phyloP scores from a whole-genome alignment of 2,888 invertebrate genomes.

The Trissolcus japonicus region DNA sequence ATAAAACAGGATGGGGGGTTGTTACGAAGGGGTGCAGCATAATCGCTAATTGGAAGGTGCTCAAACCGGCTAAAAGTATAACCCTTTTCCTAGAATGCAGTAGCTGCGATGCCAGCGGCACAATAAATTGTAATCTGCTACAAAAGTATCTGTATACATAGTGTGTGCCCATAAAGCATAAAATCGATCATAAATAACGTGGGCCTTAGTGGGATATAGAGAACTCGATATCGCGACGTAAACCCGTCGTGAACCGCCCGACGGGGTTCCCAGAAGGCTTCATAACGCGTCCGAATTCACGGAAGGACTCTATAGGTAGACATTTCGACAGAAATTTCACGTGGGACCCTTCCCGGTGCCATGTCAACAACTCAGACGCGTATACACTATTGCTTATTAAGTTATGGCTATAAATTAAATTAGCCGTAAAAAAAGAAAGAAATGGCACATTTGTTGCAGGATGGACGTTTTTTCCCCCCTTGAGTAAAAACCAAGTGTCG shows the following conservation, averaged over 20 bases:
- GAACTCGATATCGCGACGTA: constrained; percentile 48
- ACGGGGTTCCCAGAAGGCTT: constrained; percentile 51
- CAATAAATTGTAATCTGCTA: constrained; percentile 47
- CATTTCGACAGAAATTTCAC: constrained; percentile 41
- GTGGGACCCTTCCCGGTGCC: constrained; percentile 36
- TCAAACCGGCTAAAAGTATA: constrained; percentile 25
- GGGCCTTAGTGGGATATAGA: constrained; percentile 39
- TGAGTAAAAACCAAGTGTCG: too few relatives aligned
- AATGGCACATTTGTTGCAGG: background rate
- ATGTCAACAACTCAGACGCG: constrained; percentile 29
- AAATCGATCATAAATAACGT: constrained; percentile 54
- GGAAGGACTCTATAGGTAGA: constrained; percentile 52
- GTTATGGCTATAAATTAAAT: constrained; percentile 20
- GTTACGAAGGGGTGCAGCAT: background rate
- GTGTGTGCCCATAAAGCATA: constrained; percentile 49
- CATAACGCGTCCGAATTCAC: constrained; percentile 51
- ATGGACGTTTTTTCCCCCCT: too few relatives aligned
- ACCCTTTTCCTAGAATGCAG: constrained; percentile 45
- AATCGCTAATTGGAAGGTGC: constrained; percentile 17
- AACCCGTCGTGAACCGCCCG: constrained; percentile 48
- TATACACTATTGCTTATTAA: constrained; percentile 37
- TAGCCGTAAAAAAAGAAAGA: constrained; percentile 2
- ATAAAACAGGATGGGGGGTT: background rate
- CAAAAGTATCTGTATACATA: constrained; percentile 37
- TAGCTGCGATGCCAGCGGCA: constrained; percentile 27